Percentiles rank a stretch among this genome's conserved stretches.
Evolutionary conservation across 2,888 invertebrate genomes (phyloP).

Genomic region (Thumatha senex): DNA sequence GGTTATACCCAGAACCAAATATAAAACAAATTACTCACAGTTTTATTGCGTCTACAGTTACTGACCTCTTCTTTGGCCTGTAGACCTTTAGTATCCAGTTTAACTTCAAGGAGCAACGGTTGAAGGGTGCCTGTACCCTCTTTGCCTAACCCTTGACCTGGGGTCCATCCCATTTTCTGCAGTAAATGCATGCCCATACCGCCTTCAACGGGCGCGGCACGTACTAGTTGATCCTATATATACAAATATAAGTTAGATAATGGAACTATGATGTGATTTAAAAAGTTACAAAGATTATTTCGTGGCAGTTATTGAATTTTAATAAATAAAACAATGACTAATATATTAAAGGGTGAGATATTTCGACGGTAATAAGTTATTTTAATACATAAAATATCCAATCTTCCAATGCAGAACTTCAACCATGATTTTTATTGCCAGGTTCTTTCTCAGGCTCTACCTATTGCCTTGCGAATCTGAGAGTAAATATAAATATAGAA

Average conservation of each 20-base stretch:
- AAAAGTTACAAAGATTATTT: background rate
- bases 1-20: background rate
- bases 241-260: slow-evolving; percentile 13
- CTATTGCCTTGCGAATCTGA: too few species aligned
- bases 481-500: too few species aligned
- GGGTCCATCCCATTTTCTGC: slow-evolving; percentile 99
- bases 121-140: slow-evolving; percentile 95
- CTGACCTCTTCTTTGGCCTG: slow-evolving; percentile 89
- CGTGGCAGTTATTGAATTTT: too few species aligned
- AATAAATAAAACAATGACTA: too few species aligned
- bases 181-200: slow-evolving; percentile 98
- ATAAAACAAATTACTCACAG: slow-evolving; percentile 50
- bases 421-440: too few species aligned
- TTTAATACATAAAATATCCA: too few species aligned
- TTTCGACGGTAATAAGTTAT: too few species aligned
- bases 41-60: slow-evolving; percentile 54
- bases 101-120: slow-evolving; percentile 96
- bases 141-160: slow-evolving; percentile 98
- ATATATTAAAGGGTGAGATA: too few species aligned
- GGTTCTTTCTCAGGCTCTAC: too few species aligned
- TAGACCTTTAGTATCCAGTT: slow-evolving; percentile 96
- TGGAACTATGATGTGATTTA: slow-evolving; percentile 2
- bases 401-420: too few species aligned
- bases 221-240: slow-evolving; percentile 93
- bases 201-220: slow-evolving; percentile 95